A percentile compares a stretch with the other conserved stretches of the same genome.
Conservation (phyloP, 1,140 invertebrate genomes). For the Drosophila novamexicana region DNA sequence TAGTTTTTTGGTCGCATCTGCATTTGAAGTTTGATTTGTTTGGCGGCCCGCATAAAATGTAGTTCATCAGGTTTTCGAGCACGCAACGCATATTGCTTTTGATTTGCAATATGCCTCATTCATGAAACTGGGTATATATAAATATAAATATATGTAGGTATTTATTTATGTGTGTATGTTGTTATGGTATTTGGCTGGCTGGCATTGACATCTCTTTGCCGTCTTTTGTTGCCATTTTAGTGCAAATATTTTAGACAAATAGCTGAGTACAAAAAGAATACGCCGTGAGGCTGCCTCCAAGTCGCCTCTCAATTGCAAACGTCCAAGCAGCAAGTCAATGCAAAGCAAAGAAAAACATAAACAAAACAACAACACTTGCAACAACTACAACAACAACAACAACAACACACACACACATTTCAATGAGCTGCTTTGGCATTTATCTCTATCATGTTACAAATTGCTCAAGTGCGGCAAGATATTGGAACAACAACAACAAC, state of each 20-base stretch:
- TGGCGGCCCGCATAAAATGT: conserved; percentile 70
- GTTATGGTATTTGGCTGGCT: conserved; percentile 7
- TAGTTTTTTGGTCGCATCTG: conserved; percentile 49
- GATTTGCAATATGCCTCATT: conserved; percentile 46
- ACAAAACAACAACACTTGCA: conserved; percentile 56
- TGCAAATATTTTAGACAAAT: conserved; percentile 78
- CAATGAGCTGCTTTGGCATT: conserved; percentile 66
- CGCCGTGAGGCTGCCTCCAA: conserved; percentile 14
- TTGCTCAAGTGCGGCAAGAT: conserved; percentile 76
- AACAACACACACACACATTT: conserved; percentile 18
- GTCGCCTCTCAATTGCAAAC: conserved; percentile 25
- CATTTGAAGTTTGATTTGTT: conserved; percentile 67
- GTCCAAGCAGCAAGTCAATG: conserved; percentile 66
- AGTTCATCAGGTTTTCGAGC: conserved; percentile 47
- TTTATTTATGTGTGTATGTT: conserved; percentile 5
- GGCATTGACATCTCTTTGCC: conserved; percentile 40
- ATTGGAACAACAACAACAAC: conserved; percentile 39
- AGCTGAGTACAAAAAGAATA: conserved; percentile 31
- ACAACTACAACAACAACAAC: conserved; percentile 6
- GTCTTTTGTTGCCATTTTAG: conserved; percentile 68
- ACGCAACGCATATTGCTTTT: conserved; percentile 52
- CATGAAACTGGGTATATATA: background rate
- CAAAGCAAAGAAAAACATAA: conserved; percentile 79
- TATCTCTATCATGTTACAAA: conserved; percentile 77
- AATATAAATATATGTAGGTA: background rate